Base-by-base conservation (phyloP, 2,113 vertebrate species). In the Plestiodon gilberti region DNA sequence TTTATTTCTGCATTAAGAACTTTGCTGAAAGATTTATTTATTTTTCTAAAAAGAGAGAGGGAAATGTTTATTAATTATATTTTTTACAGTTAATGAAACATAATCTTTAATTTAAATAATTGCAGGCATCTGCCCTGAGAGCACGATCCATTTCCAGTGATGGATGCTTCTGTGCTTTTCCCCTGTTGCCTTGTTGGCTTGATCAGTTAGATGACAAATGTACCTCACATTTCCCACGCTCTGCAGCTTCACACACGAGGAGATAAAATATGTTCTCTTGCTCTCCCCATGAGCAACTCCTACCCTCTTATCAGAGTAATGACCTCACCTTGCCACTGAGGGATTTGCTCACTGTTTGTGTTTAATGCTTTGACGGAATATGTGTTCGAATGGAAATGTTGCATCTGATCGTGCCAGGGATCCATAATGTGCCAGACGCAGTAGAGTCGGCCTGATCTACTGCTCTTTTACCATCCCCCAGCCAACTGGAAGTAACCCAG, bases 101-200 rank as follows among this genome's bases (percentile, higher is more conserved):
- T 93, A 94, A 93, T 96, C 94, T 95, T 96, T 95, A 95, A 94
- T 89, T 93, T 95, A 90, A 96, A 89, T 96, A 96, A 96, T 95
- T 95, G 93, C 92, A 94, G 93, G 90, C 81, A 1, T 90, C 61
- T 38, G 87, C 93, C 89, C 88, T 84, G 90, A 92, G 92, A 87
- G 83, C 89, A 89, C 77, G 90, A 90, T 94, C 92, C 71, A 62
- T 94, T 95, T 88, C 69, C 87, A 76, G 82, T 93, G 94, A 95
- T 90, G 88, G 93, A 96, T 3, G 82, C 52, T 87, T 89, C 87
- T 76, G 85, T 82, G 81, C 23, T 55, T 43, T 90, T 87, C 90
- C 35, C 84, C 76, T 43, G 15, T 64, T 90, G 78, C 40, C 85
- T 92, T 90, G 90, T 91, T 82, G 95, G 82, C 40, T 62, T 1